A percentile compares a stretch with the other conserved stretches of the same genome.
These are phyloP conservation scores for Calycopis cecrops DNA, from an alignment of 1,140 invertebrate species.

Conservation along the genomic window DNA sequence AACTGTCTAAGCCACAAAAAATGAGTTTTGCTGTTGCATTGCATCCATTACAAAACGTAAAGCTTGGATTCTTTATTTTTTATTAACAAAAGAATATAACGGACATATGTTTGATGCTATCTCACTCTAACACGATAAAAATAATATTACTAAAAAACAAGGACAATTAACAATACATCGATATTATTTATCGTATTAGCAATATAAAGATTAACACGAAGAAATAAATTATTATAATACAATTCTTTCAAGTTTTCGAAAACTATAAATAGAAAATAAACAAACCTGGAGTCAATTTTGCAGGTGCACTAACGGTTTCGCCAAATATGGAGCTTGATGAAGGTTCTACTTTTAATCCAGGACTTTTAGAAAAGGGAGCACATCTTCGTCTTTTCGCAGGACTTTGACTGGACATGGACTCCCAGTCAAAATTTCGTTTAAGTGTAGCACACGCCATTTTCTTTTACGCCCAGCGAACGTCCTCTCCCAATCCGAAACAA, in stretches of 20 bases:
- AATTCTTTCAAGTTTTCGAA: neutral
- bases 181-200: no score
- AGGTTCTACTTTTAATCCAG: constrained; percentile 76
- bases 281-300: constrained; percentile 91
- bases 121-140: constrained; percentile 62
- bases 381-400: constrained; percentile 92
- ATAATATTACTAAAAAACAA: constrained; percentile 53
- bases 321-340: constrained; percentile 83
- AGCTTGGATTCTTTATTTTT: constrained; percentile 4
- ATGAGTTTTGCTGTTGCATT: neutral
- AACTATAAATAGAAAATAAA: constrained; percentile 55
- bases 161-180: neutral
- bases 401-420: constrained; percentile 85
- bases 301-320: constrained; percentile 78
- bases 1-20: no score
- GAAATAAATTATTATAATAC: no score
- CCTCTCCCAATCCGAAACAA: constrained; percentile 47
- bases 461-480: constrained; percentile 71
- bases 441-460: constrained; percentile 97
- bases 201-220: no score
- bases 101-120: constrained; percentile 34
- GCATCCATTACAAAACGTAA: neutral
- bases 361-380: constrained; percentile 82
- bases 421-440: constrained; percentile 95
- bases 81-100: constrained; percentile 10